A percentile compares a stretch with the other conserved stretches of the same genome.
Evolutionary conservation across 2,113 vertebrate species (phyloP).

Genomic region (Toxotes chatareus): DNA sequence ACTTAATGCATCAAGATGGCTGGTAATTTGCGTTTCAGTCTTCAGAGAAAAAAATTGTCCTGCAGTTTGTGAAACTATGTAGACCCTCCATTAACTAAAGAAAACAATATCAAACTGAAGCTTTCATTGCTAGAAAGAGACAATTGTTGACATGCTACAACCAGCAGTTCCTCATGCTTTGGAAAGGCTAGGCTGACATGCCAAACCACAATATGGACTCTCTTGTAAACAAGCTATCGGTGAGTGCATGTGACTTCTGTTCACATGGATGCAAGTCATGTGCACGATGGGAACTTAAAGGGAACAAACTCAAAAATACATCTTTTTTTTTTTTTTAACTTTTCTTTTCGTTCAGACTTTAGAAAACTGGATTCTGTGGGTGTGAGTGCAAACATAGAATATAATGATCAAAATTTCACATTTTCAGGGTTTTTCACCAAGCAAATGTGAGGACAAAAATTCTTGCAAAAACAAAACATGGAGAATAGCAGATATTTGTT

Average conservation of each 20-base stretch:
- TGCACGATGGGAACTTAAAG: background rate
- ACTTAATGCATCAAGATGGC: background rate
- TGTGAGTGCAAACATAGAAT: too few species aligned
- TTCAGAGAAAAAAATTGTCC: background rate
- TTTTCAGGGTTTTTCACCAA: background rate
- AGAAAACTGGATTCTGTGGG: too few species aligned
- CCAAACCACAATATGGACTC: background rate
- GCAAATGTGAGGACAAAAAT: background rate
- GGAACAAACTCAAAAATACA: background rate
- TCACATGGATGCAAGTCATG: background rate
- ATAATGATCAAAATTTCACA: background rate
- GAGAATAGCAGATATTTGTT: background rate
- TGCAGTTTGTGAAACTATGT: background rate
- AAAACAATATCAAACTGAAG: background rate
- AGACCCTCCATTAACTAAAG: background rate
- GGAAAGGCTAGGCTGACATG: background rate
- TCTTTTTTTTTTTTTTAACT: background rate
- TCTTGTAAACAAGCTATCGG: background rate
- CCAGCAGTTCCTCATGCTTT: background rate
- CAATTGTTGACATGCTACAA: conserved; percentile 10
- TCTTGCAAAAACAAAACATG: background rate
- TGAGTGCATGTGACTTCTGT: conserved; percentile 1
- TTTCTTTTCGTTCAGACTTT: too few species aligned
- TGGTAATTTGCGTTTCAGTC: background rate
- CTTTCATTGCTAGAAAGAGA: background rate